These are phyloP conservation scores for Gadus chalcogrammus DNA, from an alignment of 2,113 vertebrate species.

Conservation along the genomic window DNA sequence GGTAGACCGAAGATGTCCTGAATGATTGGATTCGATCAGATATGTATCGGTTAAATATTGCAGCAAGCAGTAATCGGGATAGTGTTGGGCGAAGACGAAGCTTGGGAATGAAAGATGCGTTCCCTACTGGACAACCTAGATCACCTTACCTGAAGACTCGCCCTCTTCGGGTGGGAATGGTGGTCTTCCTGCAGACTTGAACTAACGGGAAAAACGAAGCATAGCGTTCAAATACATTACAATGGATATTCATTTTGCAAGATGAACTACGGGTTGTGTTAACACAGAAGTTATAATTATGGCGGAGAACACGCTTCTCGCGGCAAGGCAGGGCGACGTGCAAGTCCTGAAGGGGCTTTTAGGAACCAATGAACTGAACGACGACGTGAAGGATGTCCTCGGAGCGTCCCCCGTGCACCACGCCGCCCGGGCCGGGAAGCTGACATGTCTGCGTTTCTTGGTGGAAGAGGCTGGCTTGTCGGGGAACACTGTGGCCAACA, in stretches of 20 bases:
- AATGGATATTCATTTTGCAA: not conserved
- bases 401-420: conserved; percentile 87
- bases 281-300: conserved; percentile 45
- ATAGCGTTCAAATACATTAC: not conserved
- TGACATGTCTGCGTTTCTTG: conserved; percentile 83
- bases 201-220: not conserved
- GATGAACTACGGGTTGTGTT: conserved; percentile 9
- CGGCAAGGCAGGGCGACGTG: conserved; percentile 83
- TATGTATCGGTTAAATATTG: no score
- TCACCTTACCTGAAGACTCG: not conserved
- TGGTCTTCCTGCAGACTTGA: not conserved
- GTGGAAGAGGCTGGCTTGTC: conserved; percentile 82
- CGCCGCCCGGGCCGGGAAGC: conserved; percentile 84
- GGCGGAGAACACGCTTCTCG: conserved; percentile 80
- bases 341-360: conserved; percentile 74
- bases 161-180: not conserved
- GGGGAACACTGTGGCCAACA: conserved; percentile 77
- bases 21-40: no score
- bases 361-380: conserved; percentile 64
- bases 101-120: no score
- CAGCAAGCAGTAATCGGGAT: no score
- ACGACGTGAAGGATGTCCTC: conserved; percentile 76
- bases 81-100: conserved; percentile 5
- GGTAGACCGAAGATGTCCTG: conserved; percentile 7
- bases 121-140: not conserved